Evolutionary conservation across 2,113 vertebrate genomes (phyloP), one percentile per base, ranked within the genome.

Genomic region (Lycaon pictus): DNA sequence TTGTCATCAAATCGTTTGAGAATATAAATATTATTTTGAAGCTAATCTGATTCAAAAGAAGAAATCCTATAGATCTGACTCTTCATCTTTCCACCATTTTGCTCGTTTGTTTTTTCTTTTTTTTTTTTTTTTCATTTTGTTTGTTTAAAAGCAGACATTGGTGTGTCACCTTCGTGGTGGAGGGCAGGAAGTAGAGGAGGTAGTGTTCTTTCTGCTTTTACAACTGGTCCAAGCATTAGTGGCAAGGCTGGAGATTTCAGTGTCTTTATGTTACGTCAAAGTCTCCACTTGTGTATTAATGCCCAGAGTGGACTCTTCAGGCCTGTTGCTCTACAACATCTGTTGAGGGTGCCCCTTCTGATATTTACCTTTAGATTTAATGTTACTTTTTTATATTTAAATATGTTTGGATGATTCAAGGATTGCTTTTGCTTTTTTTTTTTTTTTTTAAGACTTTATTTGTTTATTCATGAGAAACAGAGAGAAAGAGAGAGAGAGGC

Each of bases 1-100:
- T 92, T 81, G 58, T 63, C 15, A 63, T 23, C 74, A 90, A 74
- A 79, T 19, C 11, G 35, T 91, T 96, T 65, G 25, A 65, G 35
- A 94, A 93, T 97, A 15, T 83, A 96, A 95, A 17, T 94, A 69
- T 15, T 71, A 58, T 17, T 76, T 76, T 91, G 71, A 93, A 19
- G 67, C 74, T 90, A 67, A 95, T 90, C 77, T 95, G 63, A 77
- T 74, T 67, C 29, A 13, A 88, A 93, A 56, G 79, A 58, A 48
- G 32, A 71, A 71, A 35, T 91, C 60, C 67, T 11, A 10, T 80
- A 74, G 93, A 53, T 25, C 13, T 95, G 72, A n/a, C 20, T 27
- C 27, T 82, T 82, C 22, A n/a, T 37, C 27, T 91, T 94, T 86
- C 37, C 32, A 15, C 37, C 37, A 72, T 95, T 96, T 91, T 71